These are phyloP conservation scores for Mythimna impura DNA, from an alignment of 2,888 invertebrate genomes.

Conservation along the genomic window DNA sequence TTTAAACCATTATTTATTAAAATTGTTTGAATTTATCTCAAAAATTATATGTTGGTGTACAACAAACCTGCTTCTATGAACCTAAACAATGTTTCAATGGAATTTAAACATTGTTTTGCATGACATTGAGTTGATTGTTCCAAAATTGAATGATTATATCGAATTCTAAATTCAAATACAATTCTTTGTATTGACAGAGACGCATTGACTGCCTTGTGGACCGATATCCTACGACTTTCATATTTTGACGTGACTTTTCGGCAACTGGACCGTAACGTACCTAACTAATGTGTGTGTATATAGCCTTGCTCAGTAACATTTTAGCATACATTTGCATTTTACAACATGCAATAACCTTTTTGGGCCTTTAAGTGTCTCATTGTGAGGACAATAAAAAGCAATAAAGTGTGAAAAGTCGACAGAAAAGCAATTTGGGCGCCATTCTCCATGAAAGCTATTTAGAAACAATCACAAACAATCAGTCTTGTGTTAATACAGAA, in stretches of 20 bases:
- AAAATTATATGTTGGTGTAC: too few species aligned
- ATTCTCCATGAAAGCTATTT: constrained; percentile 15
- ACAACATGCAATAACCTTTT: constrained; percentile 40
- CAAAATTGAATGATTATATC: too few species aligned
- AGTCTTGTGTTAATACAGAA: background rate
- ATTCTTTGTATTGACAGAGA: too few species aligned
- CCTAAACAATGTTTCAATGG: too few species aligned
- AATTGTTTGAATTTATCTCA: too few species aligned
- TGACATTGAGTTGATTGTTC: too few species aligned
- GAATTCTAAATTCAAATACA: too few species aligned
- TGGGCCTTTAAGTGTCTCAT: constrained; percentile 34
- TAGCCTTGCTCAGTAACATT: constrained; percentile 8
- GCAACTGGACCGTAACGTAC: background rate
- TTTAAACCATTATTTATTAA: too few species aligned
- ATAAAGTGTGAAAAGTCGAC: constrained; percentile 29
- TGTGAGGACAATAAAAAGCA: constrained; percentile 40
- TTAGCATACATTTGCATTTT: constrained; percentile 52
- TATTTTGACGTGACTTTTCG: background rate
- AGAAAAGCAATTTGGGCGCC: constrained; percentile 39
- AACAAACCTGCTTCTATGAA: too few species aligned
- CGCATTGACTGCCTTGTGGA: too few species aligned
- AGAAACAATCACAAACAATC: constrained; percentile 12
- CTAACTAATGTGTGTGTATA: background rate
- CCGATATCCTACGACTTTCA: too few species aligned
- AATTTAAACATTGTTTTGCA: too few species aligned